Base-by-base conservation (phyloP, 2,888 invertebrate species). In the Creontiades dilutus region DNA sequence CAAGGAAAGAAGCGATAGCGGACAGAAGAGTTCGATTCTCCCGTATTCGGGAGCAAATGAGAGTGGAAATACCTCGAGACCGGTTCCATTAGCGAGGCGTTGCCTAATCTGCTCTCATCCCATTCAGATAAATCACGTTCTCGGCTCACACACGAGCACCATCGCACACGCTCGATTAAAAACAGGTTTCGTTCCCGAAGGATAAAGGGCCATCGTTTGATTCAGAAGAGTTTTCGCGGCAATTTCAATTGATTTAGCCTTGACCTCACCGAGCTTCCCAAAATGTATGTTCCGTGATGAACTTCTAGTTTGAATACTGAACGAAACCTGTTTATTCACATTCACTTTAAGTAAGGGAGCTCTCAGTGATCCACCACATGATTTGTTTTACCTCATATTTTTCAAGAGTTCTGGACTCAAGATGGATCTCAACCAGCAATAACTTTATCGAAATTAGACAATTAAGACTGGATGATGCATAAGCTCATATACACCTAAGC, bases 121-220 rank as follows among this genome's bases (percentile, higher is more conserved):
- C 68, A 68, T 68, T 68, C 23, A 68, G 68, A 68, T 68, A 68
- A 23, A 68, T 68, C 68, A 68, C 61, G 19, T n/a, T 68, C 19
- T 23, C 27, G 12, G 68, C 27, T 19, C 68, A 23, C 68, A 68
- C 68, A 23, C 68, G 19, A 12, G 23, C 9, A 68, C 9, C 19
- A 19, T 12, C 0, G 68, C 19, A 12, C 68, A 68, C n/a, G 19
- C 27, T 12, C 23, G 68, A 68, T 68, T 68, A 68, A 68, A 68
- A 68, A 68, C 68, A 68, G 68, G 68, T 68, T 68, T 68, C 68
- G 68, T 68, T 68, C 68, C 68, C 68, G 23, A 27, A 68, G 68
- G 27, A 68, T 27, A 23, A 12, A 68, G 61, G 9, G 68, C 5
- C 5, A 11, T 68, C 57, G 57, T 68, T 23, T 68, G 19, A 27